Evolutionary conservation across 2,888 invertebrate species (phyloP).

Genomic region (Dione vanillae): DNA sequence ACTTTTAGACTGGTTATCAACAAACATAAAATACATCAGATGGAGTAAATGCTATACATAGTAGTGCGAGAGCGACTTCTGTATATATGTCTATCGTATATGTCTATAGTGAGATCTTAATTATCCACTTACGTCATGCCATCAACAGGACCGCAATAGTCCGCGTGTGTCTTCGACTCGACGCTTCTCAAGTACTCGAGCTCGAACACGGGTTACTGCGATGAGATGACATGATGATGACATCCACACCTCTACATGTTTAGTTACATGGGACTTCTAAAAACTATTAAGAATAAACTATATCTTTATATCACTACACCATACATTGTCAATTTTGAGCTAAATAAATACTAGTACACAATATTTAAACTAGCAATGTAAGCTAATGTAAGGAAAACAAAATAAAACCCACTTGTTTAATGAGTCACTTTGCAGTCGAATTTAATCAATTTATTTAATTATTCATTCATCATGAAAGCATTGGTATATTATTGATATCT

Average conservation of each 20-base stretch:
- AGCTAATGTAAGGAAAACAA: not conserved
- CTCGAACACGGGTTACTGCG: constrained; percentile 41
- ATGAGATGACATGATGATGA: constrained; percentile 38
- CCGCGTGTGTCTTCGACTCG: not conserved
- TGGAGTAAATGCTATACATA: too few relatives aligned
- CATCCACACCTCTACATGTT: constrained; percentile 34
- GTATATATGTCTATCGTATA: too few relatives aligned
- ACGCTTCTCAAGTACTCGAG: constrained; percentile 15
- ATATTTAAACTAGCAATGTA: constrained; percentile 17
- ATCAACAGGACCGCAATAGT: not conserved
- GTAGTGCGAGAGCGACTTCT: not conserved
- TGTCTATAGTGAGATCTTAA: not conserved
- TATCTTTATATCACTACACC: not conserved
- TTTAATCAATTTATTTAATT: constrained; percentile 2
- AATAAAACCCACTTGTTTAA: constrained; percentile 34
- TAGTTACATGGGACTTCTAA: not conserved
- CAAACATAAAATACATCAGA: not conserved
- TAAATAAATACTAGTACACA: too few relatives aligned
- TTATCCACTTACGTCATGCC: not conserved
- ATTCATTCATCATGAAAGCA: too few relatives aligned
- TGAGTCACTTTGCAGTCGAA: constrained; percentile 1
- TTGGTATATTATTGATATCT: not conserved
- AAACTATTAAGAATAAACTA: not conserved
- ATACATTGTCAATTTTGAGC: constrained; percentile 10
- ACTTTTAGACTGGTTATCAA: not conserved